Percentiles rank a stretch among this genome's conserved stretches.
These are phyloP conservation scores for Ptiloglossa arizonensis DNA, from an alignment of 1,140 invertebrate species.

Conservation along the genomic window DNA sequence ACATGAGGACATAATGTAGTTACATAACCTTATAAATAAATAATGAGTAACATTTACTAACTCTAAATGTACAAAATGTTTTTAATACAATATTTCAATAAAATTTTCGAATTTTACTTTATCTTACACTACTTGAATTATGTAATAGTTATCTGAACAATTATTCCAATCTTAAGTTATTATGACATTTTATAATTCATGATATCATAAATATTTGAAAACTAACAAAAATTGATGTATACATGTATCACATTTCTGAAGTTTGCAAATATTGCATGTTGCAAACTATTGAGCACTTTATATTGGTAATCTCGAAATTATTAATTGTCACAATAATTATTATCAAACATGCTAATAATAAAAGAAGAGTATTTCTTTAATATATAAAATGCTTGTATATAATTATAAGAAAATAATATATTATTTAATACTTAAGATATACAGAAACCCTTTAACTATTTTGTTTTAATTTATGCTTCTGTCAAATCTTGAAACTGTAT, in stretches of 20 bases:
- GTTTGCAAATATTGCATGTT: neutral
- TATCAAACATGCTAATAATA: neutral
- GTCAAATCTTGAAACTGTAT: neutral
- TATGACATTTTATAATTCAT: neutral
- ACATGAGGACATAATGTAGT: neutral
- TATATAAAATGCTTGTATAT: neutral
- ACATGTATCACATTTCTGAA: neutral
- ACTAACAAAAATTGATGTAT: neutral
- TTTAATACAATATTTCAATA: neutral
- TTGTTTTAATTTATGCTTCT: constrained; percentile 2
- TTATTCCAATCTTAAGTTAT: neutral
- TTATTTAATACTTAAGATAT: constrained; percentile 10
- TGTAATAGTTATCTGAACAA: neutral
- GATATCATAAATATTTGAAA: neutral
- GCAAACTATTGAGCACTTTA: constrained; percentile 8
- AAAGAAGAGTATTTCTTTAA: neutral
- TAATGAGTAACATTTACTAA: neutral
- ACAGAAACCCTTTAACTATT: neutral
- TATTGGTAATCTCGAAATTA: neutral
- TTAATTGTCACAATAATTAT: neutral
- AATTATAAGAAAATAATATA: neutral
- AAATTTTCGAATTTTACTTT: too few relatives aligned
- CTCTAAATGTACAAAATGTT: neutral
- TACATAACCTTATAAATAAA: neutral
- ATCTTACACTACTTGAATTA: neutral